Evolutionary conservation across 2,797 vertebrate species (phyloP), one percentile per base, ranked within the genome.

Genomic region (Epinephelus coioides): DNA sequence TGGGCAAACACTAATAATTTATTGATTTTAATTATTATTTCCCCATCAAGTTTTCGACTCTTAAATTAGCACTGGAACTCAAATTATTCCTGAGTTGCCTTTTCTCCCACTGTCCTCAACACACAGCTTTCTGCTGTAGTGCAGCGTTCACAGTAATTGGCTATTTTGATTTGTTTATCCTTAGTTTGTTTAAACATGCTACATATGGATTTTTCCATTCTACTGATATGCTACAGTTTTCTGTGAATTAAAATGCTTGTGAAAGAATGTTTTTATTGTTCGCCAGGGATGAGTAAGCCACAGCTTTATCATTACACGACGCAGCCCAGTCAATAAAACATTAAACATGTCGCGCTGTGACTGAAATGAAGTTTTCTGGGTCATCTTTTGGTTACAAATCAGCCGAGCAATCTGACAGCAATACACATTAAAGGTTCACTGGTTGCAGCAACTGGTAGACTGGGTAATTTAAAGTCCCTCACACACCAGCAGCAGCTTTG

Each of bases 361-460:
- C 54, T 56, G 15, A 74, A 81, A 72, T 49, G 3, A 74, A 47
- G 49, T 81, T 82, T 76, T 76, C 54, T 79, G 44, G 68, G 46
- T 85, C 72, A 67, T 66, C 49, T 62, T 57, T 66, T 64, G 54
- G 54, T 73, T 81, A 65, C 61, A 77, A 87, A 86, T 85, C 61
- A 82, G 72, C 62, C 72, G 64, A 50, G 25, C 30, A 43, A 71
- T 77, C 56, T 10, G 65, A 51, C 50, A 66, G 46, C 50, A 71
- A n/a, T 19, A 34, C 19, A 55, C 15, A 3, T 74, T 81, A 40
- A 54, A 62, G 69, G 61, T 82, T 68, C 40, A 38, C 30, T 34
- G 61, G 19, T 63, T 79, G 19, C 46, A 67, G n/a, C 43, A 56
- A 70, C 72, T 78, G 44, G n/a, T 64, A 62, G 57, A 76, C 51